Percentiles rank a stretch among this genome's conserved stretches.
Evolutionary conservation across 1,140 invertebrate genomes (phyloP).

Genomic region (Drosophila neocordata): DNA sequence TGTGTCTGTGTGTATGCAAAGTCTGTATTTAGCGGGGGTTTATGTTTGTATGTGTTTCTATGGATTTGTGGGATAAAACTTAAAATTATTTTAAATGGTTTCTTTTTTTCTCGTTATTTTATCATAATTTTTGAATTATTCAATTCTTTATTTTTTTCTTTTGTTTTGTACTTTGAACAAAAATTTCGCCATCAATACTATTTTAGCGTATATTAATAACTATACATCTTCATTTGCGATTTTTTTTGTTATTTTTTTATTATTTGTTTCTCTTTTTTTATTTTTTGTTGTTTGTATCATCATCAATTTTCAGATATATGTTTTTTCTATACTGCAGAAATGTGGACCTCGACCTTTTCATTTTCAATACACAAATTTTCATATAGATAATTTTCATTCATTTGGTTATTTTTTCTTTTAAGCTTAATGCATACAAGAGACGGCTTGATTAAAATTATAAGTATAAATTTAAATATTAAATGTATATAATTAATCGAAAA

Average conservation of each 20-base stretch:
- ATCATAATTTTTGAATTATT: conserved; percentile 27
- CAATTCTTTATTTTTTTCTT: conserved; percentile 39
- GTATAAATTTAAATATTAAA: conserved; percentile 27
- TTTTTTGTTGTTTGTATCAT: conserved; percentile 1
- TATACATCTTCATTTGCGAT: conserved; percentile 63
- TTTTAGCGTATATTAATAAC: conserved; percentile 79
- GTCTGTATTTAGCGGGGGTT: conserved; percentile 21
- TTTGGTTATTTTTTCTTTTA: conserved; percentile 41
- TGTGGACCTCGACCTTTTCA: conserved; percentile 82
- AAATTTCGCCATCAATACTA: conserved; percentile 83
- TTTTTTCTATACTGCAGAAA: conserved; percentile 79
- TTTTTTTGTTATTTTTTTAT: not conserved
- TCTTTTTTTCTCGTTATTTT: conserved; percentile 28
- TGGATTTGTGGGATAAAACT: conserved; percentile 68
- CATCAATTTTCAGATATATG: conserved; percentile 73
- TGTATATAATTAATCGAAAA: conserved; percentile 37
- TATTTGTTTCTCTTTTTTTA: too few relatives aligned
- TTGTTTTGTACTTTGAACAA: conserved; percentile 80
- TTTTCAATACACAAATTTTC: conserved; percentile 74
- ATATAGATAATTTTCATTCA: conserved; percentile 49
- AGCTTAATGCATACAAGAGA: conserved; percentile 82
- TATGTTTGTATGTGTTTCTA: conserved; percentile 32
- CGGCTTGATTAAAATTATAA: conserved; percentile 68
- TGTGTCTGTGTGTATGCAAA: not conserved
- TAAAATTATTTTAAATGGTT: conserved; percentile 39